Percentiles rank a stretch among this genome's conserved stretches.
phyloP scores from a whole-genome alignment of 2,113 vertebrate genomes.

The Prinia subflava region DNA sequence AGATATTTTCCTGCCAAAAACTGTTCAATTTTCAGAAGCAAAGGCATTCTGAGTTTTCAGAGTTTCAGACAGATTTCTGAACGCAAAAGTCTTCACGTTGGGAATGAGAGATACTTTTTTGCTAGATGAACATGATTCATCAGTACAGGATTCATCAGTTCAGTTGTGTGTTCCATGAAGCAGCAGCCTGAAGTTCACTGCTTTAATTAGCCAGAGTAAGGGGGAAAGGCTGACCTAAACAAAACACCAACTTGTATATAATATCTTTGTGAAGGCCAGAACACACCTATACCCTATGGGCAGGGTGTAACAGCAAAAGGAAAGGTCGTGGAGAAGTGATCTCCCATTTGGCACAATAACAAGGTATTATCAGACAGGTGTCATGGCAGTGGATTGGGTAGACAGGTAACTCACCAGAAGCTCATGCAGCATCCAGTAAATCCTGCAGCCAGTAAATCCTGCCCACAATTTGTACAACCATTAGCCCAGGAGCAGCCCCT shows the following conservation, averaged over 20 bases:
- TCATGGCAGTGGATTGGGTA: background rate
- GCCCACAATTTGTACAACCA: background rate
- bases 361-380: background rate
- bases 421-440: background rate
- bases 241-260: background rate
- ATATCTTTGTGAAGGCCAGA: background rate
- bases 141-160: background rate
- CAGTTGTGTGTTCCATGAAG: background rate
- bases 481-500: background rate
- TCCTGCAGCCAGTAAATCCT: background rate
- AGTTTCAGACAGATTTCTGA: background rate
- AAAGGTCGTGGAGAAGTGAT: background rate
- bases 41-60: background rate
- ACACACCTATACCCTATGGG: background rate
- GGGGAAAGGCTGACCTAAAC: background rate
- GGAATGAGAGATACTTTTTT: background rate
- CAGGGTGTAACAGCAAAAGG: background rate
- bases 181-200: background rate
- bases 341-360: background rate
- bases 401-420: background rate
- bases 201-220: background rate
- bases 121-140: background rate
- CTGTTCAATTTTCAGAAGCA: background rate
- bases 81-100: background rate
- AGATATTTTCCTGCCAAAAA: background rate